Percentiles rank a stretch among this genome's conserved stretches.
Evolutionary conservation across 2,888 invertebrate species (phyloP).

Genomic region (Papilio elwesi): DNA sequence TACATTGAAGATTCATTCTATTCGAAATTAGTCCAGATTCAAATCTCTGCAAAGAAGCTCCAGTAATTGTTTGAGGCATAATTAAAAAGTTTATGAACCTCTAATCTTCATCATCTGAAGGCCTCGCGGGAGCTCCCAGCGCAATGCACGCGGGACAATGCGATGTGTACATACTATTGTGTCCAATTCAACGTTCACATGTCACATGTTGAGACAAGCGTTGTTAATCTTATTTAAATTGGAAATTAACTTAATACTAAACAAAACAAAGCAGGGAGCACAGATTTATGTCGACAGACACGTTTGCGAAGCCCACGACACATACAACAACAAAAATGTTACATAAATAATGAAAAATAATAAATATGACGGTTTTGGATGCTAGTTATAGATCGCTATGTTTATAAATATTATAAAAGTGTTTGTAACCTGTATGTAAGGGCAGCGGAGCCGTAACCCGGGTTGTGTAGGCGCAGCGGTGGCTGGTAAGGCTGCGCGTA

Average conservation of each 20-base stretch:
- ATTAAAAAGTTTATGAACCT: neutral
- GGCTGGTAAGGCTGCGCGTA: conserved; percentile 58
- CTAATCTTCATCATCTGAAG: neutral
- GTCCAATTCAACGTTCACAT: too few relatives aligned
- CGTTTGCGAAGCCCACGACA: too few relatives aligned
- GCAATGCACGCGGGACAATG: neutral
- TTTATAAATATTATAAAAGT: neutral
- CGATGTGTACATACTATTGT: neutral
- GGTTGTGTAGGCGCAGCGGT: conserved; percentile 79
- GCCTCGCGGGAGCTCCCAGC: neutral
- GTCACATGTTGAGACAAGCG: too few relatives aligned
- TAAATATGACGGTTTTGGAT: too few relatives aligned
- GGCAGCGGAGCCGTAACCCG: conserved; percentile 44
- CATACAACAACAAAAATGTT: too few relatives aligned
- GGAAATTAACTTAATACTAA: too few relatives aligned
- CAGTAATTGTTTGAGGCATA: neutral
- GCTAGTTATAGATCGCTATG: neutral
- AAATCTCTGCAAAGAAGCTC: neutral
- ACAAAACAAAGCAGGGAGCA: too few relatives aligned
- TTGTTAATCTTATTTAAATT: too few relatives aligned
- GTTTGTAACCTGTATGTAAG: conserved; percentile 35
- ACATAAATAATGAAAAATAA: too few relatives aligned
- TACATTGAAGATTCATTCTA: neutral
- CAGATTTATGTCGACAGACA: too few relatives aligned
- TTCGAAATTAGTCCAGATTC: neutral